Conservation (phyloP, 2,797 vertebrate genomes). For the Esox lucius region DNA sequence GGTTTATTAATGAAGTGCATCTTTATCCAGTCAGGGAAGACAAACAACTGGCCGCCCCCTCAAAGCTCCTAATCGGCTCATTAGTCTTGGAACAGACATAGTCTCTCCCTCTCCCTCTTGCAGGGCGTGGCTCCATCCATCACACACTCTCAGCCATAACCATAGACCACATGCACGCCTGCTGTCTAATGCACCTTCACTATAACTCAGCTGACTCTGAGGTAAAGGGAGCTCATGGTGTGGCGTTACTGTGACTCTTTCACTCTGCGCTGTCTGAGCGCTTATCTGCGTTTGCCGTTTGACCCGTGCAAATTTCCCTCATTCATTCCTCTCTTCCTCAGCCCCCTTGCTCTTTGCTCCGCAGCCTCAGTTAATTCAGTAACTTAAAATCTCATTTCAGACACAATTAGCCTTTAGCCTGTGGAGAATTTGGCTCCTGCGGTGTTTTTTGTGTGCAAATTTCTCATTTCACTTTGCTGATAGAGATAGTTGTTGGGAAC, state of each 20-base stretch:
- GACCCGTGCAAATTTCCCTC: constrained; percentile 47
- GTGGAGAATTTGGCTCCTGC: constrained; percentile 49
- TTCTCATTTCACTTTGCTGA: constrained; percentile 51
- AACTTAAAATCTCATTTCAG: constrained; percentile 76
- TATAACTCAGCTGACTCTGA: constrained; percentile 19
- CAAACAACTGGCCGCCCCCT: constrained; percentile 73
- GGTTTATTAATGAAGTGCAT: constrained; percentile 77
- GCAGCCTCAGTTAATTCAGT: constrained; percentile 69
- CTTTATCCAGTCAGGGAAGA: constrained; percentile 74
- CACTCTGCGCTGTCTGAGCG: constrained; percentile 24
- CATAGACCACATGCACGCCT: not conserved
- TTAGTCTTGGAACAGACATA: constrained; percentile 71
- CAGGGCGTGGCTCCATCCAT: constrained; percentile 20
- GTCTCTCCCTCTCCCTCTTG: constrained; percentile 26
- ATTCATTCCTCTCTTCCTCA: constrained; percentile 46
- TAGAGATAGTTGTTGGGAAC: constrained; percentile 64
- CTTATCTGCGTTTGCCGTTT: constrained; percentile 56
- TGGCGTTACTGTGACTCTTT: constrained; percentile 29
- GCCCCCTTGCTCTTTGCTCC: constrained; percentile 34
- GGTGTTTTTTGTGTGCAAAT: constrained; percentile 52
- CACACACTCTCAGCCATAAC: constrained; percentile 3
- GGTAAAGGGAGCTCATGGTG: constrained; percentile 33
- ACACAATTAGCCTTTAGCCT: constrained; percentile 79
- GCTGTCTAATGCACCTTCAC: constrained; percentile 36
- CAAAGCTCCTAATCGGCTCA: constrained; percentile 74